Evolutionary conservation across 2,113 vertebrate genomes (phyloP).

Genomic region (Phylloscopus whistleri): DNA sequence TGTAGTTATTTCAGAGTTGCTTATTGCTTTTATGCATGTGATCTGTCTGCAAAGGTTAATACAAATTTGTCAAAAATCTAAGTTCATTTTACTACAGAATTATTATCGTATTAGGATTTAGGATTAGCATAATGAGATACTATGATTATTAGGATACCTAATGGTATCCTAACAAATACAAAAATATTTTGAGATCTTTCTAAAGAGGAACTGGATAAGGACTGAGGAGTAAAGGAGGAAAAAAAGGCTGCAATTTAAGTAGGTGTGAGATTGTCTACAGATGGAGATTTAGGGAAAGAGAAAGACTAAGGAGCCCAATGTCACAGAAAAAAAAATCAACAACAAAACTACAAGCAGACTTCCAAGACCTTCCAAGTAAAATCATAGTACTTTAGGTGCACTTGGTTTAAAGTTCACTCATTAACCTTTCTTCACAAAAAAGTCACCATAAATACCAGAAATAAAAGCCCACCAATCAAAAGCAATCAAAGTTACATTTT

Average conservation of each 20-base stretch:
- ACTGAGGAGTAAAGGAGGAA: background rate
- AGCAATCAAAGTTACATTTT: slow-evolving; percentile 8
- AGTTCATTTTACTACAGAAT: background rate
- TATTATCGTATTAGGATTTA: background rate
- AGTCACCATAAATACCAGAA: background rate
- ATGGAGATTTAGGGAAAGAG: background rate
- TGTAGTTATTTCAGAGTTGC: background rate
- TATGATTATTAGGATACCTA: background rate
- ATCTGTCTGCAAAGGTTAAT: background rate
- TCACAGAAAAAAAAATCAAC: background rate
- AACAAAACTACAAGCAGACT: background rate
- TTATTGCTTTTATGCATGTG: background rate
- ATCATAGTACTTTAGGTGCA: background rate
- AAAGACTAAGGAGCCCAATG: background rate
- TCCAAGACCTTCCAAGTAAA: background rate
- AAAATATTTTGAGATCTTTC: background rate
- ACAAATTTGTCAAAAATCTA: background rate
- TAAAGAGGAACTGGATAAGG: background rate
- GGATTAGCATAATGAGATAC: background rate
- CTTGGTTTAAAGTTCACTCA: background rate
- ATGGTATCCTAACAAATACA: background rate
- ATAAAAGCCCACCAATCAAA: background rate
- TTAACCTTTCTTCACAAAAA: background rate
- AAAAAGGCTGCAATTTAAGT: background rate
- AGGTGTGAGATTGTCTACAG: background rate